Evolutionary conservation across 1,140 invertebrate species (phyloP).

Genomic region (Drosophila mayri): DNA sequence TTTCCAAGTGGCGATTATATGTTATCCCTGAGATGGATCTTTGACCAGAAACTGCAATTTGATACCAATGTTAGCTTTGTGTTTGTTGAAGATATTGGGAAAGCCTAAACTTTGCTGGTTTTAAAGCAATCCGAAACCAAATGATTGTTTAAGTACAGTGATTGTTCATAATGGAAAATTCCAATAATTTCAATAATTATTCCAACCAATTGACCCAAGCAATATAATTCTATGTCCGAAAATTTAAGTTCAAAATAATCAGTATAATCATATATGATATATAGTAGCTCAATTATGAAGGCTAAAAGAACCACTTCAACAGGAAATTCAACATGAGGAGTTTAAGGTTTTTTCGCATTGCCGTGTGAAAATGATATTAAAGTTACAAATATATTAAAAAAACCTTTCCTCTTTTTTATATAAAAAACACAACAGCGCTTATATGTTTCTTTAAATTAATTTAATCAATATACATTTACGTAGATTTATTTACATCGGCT

Average conservation of each 20-base stretch:
- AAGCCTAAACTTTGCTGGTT: neutral
- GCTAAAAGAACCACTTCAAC: no score
- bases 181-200: neutral
- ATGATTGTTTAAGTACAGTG: no score
- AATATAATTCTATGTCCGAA: neutral
- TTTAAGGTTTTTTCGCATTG: neutral
- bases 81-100: slow-evolving; percentile 4
- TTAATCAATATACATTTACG: slow-evolving; percentile 50
- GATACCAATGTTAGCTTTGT: slow-evolving; percentile 6
- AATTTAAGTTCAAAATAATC: no score
- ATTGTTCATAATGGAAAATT: neutral
- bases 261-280: no score
- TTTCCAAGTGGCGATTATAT: slow-evolving; percentile 26
- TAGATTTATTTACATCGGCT: slow-evolving; percentile 49
- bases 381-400: neutral
- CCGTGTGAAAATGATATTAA: neutral
- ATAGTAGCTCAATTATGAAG: no score
- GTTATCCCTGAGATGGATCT: neutral
- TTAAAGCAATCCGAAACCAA: no score
- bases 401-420: neutral
- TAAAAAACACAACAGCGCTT: rapidly evolving
- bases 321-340: no score
- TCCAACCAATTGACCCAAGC: neutral
- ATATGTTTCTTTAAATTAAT: slow-evolving; percentile 42
- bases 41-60: neutral